phyloP scores from a whole-genome alignment of 2,113 vertebrate species.

The Paramormyrops kingsleyae region DNA sequence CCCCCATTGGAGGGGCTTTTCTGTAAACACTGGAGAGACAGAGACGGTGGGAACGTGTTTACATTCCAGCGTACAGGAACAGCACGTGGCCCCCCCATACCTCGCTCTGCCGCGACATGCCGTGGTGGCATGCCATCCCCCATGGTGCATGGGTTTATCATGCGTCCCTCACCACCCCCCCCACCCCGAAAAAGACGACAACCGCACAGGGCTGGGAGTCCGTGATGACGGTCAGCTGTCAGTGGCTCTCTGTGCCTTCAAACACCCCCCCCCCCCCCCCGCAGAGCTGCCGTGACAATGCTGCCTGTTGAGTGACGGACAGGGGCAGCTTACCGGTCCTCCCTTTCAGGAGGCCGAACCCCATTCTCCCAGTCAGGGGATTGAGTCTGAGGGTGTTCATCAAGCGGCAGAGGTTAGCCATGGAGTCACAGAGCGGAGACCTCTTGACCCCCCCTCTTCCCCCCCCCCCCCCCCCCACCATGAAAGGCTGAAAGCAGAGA shows the following conservation, averaged over 20 bases:
- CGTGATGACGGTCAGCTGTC: neutral
- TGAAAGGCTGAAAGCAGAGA: neutral
- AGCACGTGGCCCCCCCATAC: neutral
- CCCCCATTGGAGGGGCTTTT: neutral
- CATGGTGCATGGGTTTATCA: neutral
- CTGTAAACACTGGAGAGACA: neutral
- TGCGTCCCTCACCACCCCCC: too few species aligned
- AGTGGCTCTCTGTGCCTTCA: neutral
- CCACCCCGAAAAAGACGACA: neutral
- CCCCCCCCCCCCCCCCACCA: neutral
- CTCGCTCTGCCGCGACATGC: neutral
- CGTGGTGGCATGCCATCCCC: neutral
- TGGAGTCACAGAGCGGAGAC: conserved; percentile 10
- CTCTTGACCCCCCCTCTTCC: neutral
- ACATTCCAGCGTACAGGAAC: neutral
- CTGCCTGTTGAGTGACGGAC: neutral
- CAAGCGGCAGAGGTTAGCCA: conserved; percentile 25
- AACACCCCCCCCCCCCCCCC: conserved; percentile 9
- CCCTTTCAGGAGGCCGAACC: conserved; percentile 6
- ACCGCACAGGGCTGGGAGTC: neutral
- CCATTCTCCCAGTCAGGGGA: conserved; percentile 25
- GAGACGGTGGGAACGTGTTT: neutral
- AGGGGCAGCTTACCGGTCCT: conserved; percentile 2
- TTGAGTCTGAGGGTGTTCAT: conserved; percentile 28
- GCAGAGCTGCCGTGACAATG: conserved; percentile 5